These are phyloP conservation scores for Orgyia antiqua DNA, from an alignment of 2,888 invertebrate genomes.

Conservation along the genomic window DNA sequence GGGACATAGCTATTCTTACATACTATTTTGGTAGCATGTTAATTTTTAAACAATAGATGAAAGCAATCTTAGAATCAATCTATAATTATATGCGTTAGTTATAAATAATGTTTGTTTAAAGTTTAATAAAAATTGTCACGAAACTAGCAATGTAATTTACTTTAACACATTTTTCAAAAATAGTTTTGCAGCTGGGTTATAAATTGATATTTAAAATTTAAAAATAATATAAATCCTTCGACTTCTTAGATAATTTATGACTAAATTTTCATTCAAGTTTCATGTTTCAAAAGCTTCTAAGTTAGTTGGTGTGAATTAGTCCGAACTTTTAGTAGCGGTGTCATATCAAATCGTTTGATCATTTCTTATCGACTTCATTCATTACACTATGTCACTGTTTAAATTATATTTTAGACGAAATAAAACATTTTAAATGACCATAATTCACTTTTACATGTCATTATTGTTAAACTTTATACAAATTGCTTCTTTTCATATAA, in stretches of 20 bases:
- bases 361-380: conserved; percentile 29
- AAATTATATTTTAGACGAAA: conserved; percentile 38
- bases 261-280: conserved; percentile 34
- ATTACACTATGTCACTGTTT: conserved; percentile 28
- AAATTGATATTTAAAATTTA: conserved; percentile 45
- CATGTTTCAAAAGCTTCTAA: conserved; percentile 38
- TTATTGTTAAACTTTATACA: conserved; percentile 10
- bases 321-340: conserved; percentile 28
- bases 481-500: conserved; percentile 2
- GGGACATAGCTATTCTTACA: too few relatives aligned
- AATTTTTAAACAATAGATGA: too few relatives aligned
- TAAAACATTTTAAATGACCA: conserved; percentile 27
- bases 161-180: too few relatives aligned
- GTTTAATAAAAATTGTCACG: too few relatives aligned
- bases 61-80: too few relatives aligned
- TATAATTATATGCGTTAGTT: too few relatives aligned
- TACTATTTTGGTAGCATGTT: too few relatives aligned
- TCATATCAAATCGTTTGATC: conserved; percentile 51
- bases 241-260: conserved; percentile 46
- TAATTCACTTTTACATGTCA: conserved; percentile 15
- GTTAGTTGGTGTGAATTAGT: conserved; percentile 35
- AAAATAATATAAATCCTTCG: conserved; percentile 28
- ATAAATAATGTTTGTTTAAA: too few relatives aligned
- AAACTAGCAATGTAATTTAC: too few relatives aligned
- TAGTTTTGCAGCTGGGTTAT: too few relatives aligned